Evolutionary conservation across 2,888 invertebrate species (phyloP), one percentile per base, ranked within the genome.

Genomic region (Amphipyra tragopoginis): DNA sequence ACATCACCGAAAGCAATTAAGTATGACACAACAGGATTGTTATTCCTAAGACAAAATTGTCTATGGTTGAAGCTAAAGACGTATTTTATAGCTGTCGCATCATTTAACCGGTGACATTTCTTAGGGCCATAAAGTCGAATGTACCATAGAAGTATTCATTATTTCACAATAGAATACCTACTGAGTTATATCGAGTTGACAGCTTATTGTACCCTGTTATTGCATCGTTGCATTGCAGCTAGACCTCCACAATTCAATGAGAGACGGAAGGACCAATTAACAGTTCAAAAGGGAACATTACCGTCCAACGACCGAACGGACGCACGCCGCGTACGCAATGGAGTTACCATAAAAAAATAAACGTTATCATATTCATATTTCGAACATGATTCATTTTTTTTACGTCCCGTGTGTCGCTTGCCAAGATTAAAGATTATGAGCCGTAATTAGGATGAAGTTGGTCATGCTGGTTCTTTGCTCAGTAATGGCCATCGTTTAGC

Each of bases 181-280:
- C 53, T 47, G 50, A 33, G 13, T 58, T 43, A 59, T 57, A 38
- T 52, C 1, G 8, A 62, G 29, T 54, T 42, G 54, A 47, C 54
- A 49, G 56, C 53, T 69, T 55, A 59, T 70, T 70, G 64, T 42
- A 7, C 10, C 13, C 15, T 34, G 54, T 68, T 58, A 42, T 21
- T 60, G 62, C 38, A 61, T 43, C 45, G 65, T 44, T 53, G 72
- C 58, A 71, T 52, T 58, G 60, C 53, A 58, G 61, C 65, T 66
- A 71, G 61, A 73, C 60, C 66, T 66, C 55, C 73, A 73, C 82
- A 77, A 59, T 79, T 80, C 82, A 78, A 80, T 80, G 71, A 77
- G 51, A 62, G 72, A 59, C 81, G 85, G 84, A 86, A 79, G 76
- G 65, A 72, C 75, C 79, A 82, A 85, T 84, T 79, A 83, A 81